Percentiles rank a stretch among this genome's conserved stretches.
phyloP scores from a whole-genome alignment of 2,888 invertebrate species.

The Halictus ligatus region DNA sequence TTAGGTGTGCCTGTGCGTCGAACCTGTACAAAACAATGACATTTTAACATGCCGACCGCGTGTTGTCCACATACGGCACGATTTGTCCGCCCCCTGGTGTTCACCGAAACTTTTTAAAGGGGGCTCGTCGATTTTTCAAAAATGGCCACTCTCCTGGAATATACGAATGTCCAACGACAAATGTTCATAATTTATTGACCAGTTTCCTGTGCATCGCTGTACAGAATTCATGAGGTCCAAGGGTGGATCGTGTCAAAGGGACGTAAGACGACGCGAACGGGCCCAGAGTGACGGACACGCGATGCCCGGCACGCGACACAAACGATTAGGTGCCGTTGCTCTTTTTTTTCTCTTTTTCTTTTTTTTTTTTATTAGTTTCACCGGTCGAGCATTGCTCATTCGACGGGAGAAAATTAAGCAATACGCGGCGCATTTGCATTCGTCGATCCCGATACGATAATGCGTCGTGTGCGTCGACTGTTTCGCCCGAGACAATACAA shows the following conservation, averaged over 20 bases:
- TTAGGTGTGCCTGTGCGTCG: not conserved
- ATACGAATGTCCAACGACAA: too few species aligned
- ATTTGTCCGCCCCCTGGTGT: too few species aligned
- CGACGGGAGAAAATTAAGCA: constrained; percentile 27
- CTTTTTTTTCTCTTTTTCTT: not conserved
- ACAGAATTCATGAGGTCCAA: too few species aligned
- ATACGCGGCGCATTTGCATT: constrained; percentile 36
- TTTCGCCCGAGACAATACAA: not conserved
- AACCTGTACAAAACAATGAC: too few species aligned
- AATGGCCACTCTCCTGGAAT: too few species aligned
- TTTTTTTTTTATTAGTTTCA: not conserved
- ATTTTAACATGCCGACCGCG: too few species aligned
- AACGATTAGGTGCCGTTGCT: not conserved
- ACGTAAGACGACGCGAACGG: not conserved
- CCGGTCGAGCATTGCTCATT: not conserved
- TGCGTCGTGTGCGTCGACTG: not conserved
- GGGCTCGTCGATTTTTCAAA: too few species aligned
- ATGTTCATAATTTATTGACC: too few species aligned
- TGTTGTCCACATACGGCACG: too few species aligned
- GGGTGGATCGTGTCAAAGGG: not conserved
- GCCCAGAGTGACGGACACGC: not conserved
- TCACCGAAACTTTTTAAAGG: too few species aligned
- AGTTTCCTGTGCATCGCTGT: too few species aligned
- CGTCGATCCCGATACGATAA: constrained; percentile 12
- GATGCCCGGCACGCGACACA: not conserved